Evolutionary conservation across 1,140 invertebrate genomes (phyloP).

Genomic region (Drosophila fuyamai): DNA sequence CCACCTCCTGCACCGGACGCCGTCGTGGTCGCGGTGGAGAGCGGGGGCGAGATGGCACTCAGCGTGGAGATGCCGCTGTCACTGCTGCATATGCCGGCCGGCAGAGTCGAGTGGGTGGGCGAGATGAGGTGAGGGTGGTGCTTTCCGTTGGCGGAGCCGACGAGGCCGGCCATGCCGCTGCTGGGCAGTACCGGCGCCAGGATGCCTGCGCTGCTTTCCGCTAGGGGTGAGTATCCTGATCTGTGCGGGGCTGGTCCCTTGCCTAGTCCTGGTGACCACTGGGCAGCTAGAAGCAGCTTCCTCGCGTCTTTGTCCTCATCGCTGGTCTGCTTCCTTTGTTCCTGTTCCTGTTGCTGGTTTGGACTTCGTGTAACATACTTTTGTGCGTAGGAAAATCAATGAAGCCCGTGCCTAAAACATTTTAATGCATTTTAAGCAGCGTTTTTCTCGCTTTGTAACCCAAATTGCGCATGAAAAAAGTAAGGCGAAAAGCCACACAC

Average conservation of each 20-base stretch:
- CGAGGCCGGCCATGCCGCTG: slow-evolving; percentile 67
- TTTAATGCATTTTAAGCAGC: slow-evolving; percentile 77
- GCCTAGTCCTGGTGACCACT: slow-evolving; percentile 14
- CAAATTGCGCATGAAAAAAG: slow-evolving; percentile 81
- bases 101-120: slow-evolving; percentile 67
- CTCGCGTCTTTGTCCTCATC: slow-evolving; percentile 42
- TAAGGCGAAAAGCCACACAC: slow-evolving; percentile 64
- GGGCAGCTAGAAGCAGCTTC: slow-evolving; percentile 46
- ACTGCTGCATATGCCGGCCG: slow-evolving; percentile 78
- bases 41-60: slow-evolving; percentile 77
- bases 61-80: slow-evolving; percentile 80
- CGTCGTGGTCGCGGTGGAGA: slow-evolving; percentile 59
- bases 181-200: slow-evolving; percentile 82
- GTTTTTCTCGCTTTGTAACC: slow-evolving; percentile 76
- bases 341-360: slow-evolving; percentile 21
- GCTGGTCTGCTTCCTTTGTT: slow-evolving; percentile 43
- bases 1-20: slow-evolving; percentile 29
- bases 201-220: slow-evolving; percentile 38
- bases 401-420: slow-evolving; percentile 59
- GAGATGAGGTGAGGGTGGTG: slow-evolving; percentile 69
- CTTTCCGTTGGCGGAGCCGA: slow-evolving; percentile 51
- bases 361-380: slow-evolving; percentile 60
- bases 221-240: slow-evolving; percentile 13
- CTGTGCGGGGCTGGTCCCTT: slow-evolving; percentile 1
- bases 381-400: slow-evolving; percentile 79